These are phyloP conservation scores for Aphodius sticticus DNA, from an alignment of 2,888 invertebrate genomes.

Conservation along the genomic window DNA sequence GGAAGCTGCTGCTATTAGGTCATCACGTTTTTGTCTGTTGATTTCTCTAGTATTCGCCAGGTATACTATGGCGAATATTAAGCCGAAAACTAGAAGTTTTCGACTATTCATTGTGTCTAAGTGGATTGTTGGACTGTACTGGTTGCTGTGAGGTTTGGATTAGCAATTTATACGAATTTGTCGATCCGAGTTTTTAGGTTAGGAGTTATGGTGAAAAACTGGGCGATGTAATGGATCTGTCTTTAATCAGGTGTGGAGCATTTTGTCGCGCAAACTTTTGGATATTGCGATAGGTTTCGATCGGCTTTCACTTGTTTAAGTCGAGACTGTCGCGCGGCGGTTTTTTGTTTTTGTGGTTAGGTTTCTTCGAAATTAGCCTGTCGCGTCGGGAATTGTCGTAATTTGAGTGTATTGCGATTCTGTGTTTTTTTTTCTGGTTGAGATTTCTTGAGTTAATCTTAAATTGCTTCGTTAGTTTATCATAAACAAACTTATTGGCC, in stretches of 20 bases:
- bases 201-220: not conserved
- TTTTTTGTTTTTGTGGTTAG: not conserved
- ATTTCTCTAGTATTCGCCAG: conserved; percentile 64
- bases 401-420: not conserved
- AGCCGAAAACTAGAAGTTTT: conserved; percentile 76
- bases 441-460: not conserved
- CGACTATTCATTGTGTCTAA: conserved; percentile 48
- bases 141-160: not conserved
- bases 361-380: not conserved
- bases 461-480: not conserved
- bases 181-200: not conserved
- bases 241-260: not conserved
- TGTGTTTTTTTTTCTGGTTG: not conserved
- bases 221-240: not conserved
- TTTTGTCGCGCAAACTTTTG: not conserved
- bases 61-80: conserved; percentile 62
- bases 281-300: not conserved
- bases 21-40: conserved; percentile 60
- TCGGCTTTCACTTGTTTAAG: conserved; percentile 14
- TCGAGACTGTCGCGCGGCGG: not conserved
- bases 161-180: conserved; percentile 18
- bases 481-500: too few species aligned
- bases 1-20: conserved; percentile 39
- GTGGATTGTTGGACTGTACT: not conserved
- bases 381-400: not conserved